A percentile compares a stretch with the other conserved stretches of the same genome.
Evolutionary conservation across 2,888 invertebrate genomes (phyloP).

Genomic region (Eretmocerus hayati): DNA sequence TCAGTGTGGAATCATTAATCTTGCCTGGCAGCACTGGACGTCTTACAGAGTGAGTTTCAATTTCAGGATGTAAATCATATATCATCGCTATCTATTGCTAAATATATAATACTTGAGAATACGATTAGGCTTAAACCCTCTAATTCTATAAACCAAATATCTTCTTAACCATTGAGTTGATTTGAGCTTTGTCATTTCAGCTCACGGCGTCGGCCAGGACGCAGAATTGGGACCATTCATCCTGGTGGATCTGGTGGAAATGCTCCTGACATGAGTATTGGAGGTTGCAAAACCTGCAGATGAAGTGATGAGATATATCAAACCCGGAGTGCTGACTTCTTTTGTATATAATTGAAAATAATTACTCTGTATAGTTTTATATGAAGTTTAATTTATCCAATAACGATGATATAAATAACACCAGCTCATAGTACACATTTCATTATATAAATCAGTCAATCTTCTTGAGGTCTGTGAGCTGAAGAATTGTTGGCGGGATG

Average conservation of each 20-base stretch:
- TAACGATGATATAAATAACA: too few species aligned
- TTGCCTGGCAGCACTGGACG: conserved; percentile 23
- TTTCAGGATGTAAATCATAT: too few species aligned
- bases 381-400: too few species aligned
- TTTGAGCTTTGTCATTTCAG: conserved; percentile 5
- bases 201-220: conserved; percentile 9
- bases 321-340: too few species aligned
- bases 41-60: conserved; percentile 13
- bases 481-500: too few species aligned
- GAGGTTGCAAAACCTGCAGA: conserved; percentile 36
- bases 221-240: conserved; percentile 13
- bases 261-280: conserved; percentile 24
- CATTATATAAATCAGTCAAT: too few species aligned
- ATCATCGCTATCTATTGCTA: too few species aligned
- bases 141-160: not conserved
- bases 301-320: conserved; percentile 1
- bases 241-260: conserved; percentile 13
- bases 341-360: too few species aligned
- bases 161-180: not conserved
- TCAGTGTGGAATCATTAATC: conserved; percentile 34
- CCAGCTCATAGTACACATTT: too few species aligned
- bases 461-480: too few species aligned
- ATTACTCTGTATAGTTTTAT: too few species aligned
- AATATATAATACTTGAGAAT: too few species aligned
- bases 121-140: not conserved